Conservation (phyloP, 2,797 vertebrate species). For the Sandelia bainsii region DNA sequence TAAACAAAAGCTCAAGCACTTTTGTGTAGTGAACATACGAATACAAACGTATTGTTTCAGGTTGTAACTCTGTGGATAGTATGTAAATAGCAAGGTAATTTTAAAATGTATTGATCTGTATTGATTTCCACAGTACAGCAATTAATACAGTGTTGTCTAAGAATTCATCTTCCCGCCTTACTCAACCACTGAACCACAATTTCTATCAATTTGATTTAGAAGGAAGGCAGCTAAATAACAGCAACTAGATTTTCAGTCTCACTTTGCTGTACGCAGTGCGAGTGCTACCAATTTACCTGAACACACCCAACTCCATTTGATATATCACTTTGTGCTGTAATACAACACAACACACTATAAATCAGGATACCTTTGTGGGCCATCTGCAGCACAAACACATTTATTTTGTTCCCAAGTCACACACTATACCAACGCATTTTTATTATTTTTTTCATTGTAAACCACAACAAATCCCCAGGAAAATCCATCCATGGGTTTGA, state of each 20-base stretch:
- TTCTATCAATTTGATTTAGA: conserved; percentile 72
- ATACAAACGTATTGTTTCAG: not conserved
- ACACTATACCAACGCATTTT: conserved; percentile 65
- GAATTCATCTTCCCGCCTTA: conserved; percentile 48
- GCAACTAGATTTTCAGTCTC: conserved; percentile 49
- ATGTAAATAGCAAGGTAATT: conserved; percentile 32
- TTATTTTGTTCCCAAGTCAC: conserved; percentile 66
- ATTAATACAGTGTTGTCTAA: conserved; percentile 48
- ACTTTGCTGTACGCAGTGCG: conserved; percentile 33
- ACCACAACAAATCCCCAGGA: conserved; percentile 60
- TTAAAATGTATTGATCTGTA: conserved; percentile 47
- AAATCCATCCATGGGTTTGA: conserved; percentile 62
- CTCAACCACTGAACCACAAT: conserved; percentile 58
- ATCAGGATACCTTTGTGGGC: conserved; percentile 81
- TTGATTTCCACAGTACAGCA: conserved; percentile 41
- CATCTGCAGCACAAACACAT: conserved; percentile 73
- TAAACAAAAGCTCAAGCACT: not conserved
- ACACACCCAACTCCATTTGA: conserved; percentile 72
- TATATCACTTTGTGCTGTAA: conserved; percentile 78
- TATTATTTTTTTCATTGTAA: conserved; percentile 48
- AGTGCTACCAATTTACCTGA: conserved; percentile 70
- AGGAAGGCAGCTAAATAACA: conserved; percentile 54
- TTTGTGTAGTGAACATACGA: too few relatives aligned
- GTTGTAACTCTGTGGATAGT: not conserved
- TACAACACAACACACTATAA: conserved; percentile 77